A percentile compares a stretch with the other conserved stretches of the same genome.
Conservation (phyloP, 1,140 invertebrate genomes). For the roundworm (Caenorhabditis elegans) region WBcel235 BX284605.5:11420001-11420500, state of each 20-base stretch:
- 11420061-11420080: neutral
- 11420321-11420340: neutral
- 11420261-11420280: constrained; percentile 10
- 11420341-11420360: neutral
- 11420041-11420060: too few relatives aligned
- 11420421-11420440: too few relatives aligned
- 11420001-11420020: too few relatives aligned
- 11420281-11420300: constrained; percentile 25
- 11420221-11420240: constrained; percentile 16
- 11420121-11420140: neutral
- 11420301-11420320: neutral
- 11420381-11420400: too few relatives aligned
- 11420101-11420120: neutral
- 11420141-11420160: neutral
- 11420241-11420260: constrained; percentile 7
- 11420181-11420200: constrained; percentile 19
- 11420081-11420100: too few relatives aligned
- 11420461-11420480: too few relatives aligned
- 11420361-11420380: constrained; percentile 18
- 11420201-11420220: constrained; percentile 31
- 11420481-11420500: too few relatives aligned
- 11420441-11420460: too few relatives aligned
- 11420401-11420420: too few relatives aligned
- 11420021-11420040: too few relatives aligned
- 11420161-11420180: neutral